phyloP scores from a whole-genome alignment of 64 coral and sea anemone genomes.

The Pocillopora verrucosa region DNA sequence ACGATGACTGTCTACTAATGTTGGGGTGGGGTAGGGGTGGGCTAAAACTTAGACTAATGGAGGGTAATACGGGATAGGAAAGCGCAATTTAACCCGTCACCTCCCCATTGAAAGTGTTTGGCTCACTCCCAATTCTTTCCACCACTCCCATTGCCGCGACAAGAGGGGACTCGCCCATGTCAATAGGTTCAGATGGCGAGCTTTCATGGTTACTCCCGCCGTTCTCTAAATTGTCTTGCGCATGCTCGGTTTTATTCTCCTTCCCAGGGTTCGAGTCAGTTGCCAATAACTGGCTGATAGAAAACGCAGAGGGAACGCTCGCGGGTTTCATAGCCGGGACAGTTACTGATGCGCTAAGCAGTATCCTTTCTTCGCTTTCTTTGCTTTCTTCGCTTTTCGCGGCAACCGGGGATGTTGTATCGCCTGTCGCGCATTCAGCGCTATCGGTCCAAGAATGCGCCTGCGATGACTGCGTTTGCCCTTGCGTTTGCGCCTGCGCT shows the following conservation, averaged over 20 bases:
- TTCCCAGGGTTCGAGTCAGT: conserved; percentile 38
- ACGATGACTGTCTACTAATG: background rate
- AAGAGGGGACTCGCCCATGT: conserved; percentile 36
- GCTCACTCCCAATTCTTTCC: conserved; percentile 39
- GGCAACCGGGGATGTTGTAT: conserved; percentile 26
- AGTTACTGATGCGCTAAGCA: conserved; percentile 32
- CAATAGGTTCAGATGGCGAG: conserved; percentile 25
- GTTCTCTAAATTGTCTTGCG: conserved; percentile 21
- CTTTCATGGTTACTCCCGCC: conserved; percentile 20
- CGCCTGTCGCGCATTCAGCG: background rate
- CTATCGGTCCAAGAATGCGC: conserved; percentile 8
- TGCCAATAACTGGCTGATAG: conserved; percentile 36
- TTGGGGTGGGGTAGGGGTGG: background rate
- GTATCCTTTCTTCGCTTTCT: conserved; percentile 39
- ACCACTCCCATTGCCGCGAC: conserved; percentile 38
- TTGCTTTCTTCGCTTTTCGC: background rate
- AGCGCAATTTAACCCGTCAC: conserved; percentile 4
- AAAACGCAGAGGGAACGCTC: conserved; percentile 14
- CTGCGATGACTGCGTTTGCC: background rate
- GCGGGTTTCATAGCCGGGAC: conserved; percentile 8
- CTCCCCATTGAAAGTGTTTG: conserved; percentile 38
- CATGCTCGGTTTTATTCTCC: conserved; percentile 2
- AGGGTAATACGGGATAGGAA: too few relatives aligned
- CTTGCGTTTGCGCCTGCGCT: background rate
- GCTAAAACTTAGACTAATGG: background rate